Evolutionary conservation across 2,113 vertebrate genomes (phyloP).

Genomic region (Dipodomys stephensi): DNA sequence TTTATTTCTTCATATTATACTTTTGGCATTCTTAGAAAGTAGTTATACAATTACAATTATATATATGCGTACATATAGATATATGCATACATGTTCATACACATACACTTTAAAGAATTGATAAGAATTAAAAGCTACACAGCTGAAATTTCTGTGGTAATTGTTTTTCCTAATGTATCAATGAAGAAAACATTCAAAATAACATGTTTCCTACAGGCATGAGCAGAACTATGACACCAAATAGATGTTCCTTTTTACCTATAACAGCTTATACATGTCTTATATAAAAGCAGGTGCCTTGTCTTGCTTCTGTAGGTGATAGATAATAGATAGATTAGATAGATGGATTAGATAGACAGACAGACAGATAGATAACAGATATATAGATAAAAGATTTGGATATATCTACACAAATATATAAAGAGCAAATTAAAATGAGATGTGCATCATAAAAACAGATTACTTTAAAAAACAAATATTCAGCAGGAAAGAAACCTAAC

Average conservation of each 20-base stretch:
- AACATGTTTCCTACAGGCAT: background rate
- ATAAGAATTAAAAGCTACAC: slow-evolving; percentile 31
- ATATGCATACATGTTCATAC: too few species aligned
- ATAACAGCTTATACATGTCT: background rate
- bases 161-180: background rate
- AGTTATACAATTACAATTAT: background rate
- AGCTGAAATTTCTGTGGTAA: slow-evolving; percentile 8
- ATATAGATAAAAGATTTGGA: too few species aligned
- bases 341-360: too few species aligned
- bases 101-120: background rate
- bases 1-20: background rate
- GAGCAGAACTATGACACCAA: background rate
- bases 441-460: background rate
- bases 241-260: background rate
- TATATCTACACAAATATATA: background rate
- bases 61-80: too few species aligned
- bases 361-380: too few species aligned
- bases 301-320: background rate
- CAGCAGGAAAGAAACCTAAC: background rate
- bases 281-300: background rate
- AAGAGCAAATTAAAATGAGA: slow-evolving; percentile 5
- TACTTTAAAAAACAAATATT: background rate
- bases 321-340: too few species aligned
- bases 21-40: background rate
- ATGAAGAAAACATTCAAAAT: slow-evolving; percentile 8